Percentiles rank a stretch among this genome's conserved stretches.
Evolutionary conservation across 2,888 invertebrate genomes (phyloP).

Genomic region (Oscheius myriophilus): DNA sequence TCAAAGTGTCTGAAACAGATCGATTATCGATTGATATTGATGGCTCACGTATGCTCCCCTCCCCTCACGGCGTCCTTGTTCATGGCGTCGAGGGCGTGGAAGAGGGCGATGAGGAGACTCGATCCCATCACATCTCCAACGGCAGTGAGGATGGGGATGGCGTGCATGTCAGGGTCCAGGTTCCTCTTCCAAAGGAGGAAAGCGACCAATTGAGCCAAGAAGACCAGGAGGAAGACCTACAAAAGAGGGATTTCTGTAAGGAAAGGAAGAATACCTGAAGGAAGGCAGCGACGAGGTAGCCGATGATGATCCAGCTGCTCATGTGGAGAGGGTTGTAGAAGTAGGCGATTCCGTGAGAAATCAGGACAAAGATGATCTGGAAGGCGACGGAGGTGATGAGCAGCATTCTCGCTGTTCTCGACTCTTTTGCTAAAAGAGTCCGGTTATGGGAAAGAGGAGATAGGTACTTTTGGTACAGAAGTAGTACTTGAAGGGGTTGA

Average conservation of each 20-base stretch:
- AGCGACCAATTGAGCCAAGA: slow-evolving; percentile 41
- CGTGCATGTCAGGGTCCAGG: slow-evolving; percentile 49
- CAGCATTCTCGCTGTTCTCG: slow-evolving; percentile 20
- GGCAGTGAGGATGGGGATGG: slow-evolving; percentile 49
- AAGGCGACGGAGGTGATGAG: slow-evolving; percentile 22
- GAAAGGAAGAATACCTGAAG: slow-evolving; percentile 8
- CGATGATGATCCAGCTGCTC: slow-evolving; percentile 3
- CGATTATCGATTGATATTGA: no score
- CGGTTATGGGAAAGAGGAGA: neutral
- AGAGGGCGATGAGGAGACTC: slow-evolving; percentile 36
- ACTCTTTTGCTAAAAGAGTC: slow-evolving; percentile 13
- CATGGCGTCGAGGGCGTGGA: neutral
- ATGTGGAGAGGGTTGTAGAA: neutral
- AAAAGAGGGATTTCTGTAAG: neutral
- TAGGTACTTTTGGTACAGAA: neutral
- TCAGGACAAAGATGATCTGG: slow-evolving; percentile 22
- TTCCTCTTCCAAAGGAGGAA: slow-evolving; percentile 36
- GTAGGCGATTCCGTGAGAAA: slow-evolving; percentile 11
- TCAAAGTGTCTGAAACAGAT: no score
- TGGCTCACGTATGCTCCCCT: no score
- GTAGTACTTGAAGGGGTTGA: slow-evolving; percentile 28
- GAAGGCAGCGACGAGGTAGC: slow-evolving; percentile 20
- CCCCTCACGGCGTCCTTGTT: no score
- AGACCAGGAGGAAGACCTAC: slow-evolving; percentile 40
- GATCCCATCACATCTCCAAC: slow-evolving; percentile 49